A percentile compares a stretch with the other conserved stretches of the same genome.
Conservation (phyloP, 2,888 invertebrate genomes). For the Rhabditophanes sp. region DNA sequence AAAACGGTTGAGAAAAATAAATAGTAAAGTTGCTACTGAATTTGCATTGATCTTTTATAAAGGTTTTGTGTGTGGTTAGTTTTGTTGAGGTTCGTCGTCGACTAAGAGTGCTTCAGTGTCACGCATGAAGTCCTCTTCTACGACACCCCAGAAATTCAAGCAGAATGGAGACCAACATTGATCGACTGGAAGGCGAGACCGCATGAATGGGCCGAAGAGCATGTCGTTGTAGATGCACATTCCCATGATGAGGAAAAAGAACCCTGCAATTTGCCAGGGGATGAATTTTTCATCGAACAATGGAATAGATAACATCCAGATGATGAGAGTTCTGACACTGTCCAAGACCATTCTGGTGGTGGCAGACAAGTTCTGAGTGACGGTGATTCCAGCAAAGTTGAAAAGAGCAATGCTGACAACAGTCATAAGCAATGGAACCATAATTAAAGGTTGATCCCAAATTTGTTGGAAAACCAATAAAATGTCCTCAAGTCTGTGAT, state of each 20-base stretch:
- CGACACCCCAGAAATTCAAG: too few relatives aligned
- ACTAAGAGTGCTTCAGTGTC: too few relatives aligned
- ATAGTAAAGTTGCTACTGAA: too few relatives aligned
- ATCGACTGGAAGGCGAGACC: too few relatives aligned
- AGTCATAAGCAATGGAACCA: conserved; percentile 56
- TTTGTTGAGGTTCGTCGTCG: too few relatives aligned
- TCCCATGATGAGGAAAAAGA: conserved; percentile 60
- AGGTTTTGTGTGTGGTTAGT: too few relatives aligned
- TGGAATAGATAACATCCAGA: conserved; percentile 66
- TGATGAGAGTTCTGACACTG: conserved; percentile 69
- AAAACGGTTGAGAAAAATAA: too few relatives aligned
- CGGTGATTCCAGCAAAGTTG: conserved; percentile 75
- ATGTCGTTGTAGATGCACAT: conserved; percentile 59
- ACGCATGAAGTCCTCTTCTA: too few relatives aligned
- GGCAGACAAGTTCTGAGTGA: conserved; percentile 75
- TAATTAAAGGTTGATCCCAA: conserved; percentile 53
- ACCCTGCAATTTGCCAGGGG: conserved; percentile 52
- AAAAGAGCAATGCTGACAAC: conserved; percentile 71
- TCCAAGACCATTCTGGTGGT: conserved; percentile 78
- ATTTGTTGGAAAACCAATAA: conserved; percentile 71
- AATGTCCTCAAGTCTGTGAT: conserved; percentile 59
- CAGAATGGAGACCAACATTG: too few relatives aligned
- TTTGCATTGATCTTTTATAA: too few relatives aligned
- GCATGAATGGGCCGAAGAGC: conserved; percentile 37
- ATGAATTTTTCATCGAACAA: conserved; percentile 63